Conservation (phyloP, 2,888 invertebrate genomes). For the Resseliella maxima region DNA sequence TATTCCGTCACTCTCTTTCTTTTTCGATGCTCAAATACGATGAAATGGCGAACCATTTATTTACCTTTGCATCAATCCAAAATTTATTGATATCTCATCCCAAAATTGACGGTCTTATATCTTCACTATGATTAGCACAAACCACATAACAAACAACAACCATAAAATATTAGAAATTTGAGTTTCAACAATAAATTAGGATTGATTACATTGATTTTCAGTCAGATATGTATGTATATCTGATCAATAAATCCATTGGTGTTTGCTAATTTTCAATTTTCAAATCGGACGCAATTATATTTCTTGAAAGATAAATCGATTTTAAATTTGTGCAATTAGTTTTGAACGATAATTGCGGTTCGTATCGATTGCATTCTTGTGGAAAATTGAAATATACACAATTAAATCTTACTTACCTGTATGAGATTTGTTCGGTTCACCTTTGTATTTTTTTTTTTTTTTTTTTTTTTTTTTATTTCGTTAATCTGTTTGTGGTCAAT, state of each 20-base stretch:
- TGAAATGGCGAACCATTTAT: no score
- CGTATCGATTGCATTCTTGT: slow-evolving; percentile 30
- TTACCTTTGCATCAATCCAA: not conserved
- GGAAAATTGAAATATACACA: slow-evolving; percentile 8
- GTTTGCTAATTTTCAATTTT: not conserved
- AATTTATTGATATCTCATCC: not conserved
- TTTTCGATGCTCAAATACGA: no score
- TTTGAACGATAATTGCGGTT: not conserved
- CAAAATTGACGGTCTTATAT: not conserved
- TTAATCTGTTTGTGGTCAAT: not conserved
- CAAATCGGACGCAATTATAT: not conserved
- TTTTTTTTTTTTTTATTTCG: not conserved
- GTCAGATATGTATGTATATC: no score
- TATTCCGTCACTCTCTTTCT: no score
- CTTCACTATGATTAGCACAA: not conserved
- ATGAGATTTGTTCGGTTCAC: no score
- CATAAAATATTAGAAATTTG: not conserved
- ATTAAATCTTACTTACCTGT: not conserved
- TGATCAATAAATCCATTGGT: not conserved
- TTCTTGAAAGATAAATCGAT: not conserved
- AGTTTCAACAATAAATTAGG: not conserved
- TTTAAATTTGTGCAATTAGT: slow-evolving; percentile 33
- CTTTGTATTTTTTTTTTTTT: no score
- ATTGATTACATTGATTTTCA: not conserved
- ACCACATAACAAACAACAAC: not conserved